Percentiles rank a stretch among this genome's conserved stretches.
Conservation (phyloP, 2,888 invertebrate species). For the Patella depressa region DNA sequence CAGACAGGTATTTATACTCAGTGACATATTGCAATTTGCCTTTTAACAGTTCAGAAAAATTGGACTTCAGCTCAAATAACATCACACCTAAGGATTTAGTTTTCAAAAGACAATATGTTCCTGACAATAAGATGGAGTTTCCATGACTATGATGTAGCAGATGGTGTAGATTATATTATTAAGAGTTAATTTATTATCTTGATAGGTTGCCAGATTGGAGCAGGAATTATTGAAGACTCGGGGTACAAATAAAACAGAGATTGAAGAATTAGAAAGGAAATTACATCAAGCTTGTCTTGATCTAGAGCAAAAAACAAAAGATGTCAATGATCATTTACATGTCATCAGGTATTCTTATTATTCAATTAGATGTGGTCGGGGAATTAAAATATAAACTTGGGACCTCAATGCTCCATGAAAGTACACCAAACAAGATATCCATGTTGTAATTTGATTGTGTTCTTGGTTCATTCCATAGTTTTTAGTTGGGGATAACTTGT, state of each 20-base stretch:
- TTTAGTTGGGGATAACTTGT: too few species aligned
- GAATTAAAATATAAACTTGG: too few species aligned
- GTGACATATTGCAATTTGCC: too few species aligned
- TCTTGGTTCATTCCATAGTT: neutral
- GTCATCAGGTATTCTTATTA: conserved; percentile 41
- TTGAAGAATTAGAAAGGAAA: conserved; percentile 55
- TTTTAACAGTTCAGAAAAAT: neutral
- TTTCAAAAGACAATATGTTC: neutral
- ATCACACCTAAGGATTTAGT: neutral
- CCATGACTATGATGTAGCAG: too few species aligned
- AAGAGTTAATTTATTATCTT: neutral
- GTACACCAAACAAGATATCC: too few species aligned
- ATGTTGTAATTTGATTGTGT: too few species aligned
- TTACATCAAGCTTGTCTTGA: conserved; percentile 56
- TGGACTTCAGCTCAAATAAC: conserved; percentile 1
- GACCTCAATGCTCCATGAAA: too few species aligned
- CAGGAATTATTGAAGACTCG: conserved; percentile 58
- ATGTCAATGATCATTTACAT: conserved; percentile 45
- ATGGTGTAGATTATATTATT: too few species aligned
- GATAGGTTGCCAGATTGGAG: conserved; percentile 58
- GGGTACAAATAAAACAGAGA: conserved; percentile 55
- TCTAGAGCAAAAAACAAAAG: conserved; percentile 42
- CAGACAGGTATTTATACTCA: conserved; percentile 43
- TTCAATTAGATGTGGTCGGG: neutral
- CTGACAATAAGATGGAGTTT: too few species aligned